These are phyloP conservation scores for Lates japonicus DNA, from an alignment of 2,797 vertebrate species.

Conservation along the genomic window DNA sequence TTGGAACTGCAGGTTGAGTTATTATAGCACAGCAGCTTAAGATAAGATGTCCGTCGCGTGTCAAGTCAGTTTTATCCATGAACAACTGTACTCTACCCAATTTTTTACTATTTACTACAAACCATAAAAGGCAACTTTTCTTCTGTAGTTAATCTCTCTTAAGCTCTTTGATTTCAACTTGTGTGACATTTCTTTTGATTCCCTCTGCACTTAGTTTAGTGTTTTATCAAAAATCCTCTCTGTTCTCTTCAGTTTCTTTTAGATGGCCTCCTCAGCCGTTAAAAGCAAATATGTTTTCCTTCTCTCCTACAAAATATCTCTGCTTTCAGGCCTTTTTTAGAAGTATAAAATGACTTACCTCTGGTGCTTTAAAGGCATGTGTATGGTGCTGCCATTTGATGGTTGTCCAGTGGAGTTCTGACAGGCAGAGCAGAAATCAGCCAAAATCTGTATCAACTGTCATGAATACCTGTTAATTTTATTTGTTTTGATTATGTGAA, in stretches of 20 bases:
- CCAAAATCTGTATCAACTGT: not conserved
- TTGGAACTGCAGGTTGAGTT: slow-evolving; percentile 11
- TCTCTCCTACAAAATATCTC: slow-evolving; percentile 15
- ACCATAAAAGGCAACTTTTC: slow-evolving; percentile 1
- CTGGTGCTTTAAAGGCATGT: slow-evolving; percentile 16
- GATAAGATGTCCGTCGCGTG: not conserved
- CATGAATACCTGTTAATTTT: not conserved
- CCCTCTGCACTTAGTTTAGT: not conserved
- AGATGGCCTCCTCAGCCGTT: slow-evolving; percentile 12
- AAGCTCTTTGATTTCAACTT: slow-evolving; percentile 28
- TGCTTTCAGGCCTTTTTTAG: slow-evolving; percentile 27
- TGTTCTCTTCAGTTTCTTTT: slow-evolving; percentile 15
- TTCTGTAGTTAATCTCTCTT: not conserved
- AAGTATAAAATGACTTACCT: slow-evolving; percentile 16
- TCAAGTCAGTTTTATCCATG: slow-evolving; percentile 6
- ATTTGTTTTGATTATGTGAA: slow-evolving; percentile 5
- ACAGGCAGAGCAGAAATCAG: not conserved
- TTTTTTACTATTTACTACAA: slow-evolving; percentile 9
- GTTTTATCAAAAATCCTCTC: slow-evolving; percentile 6
- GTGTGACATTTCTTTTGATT: slow-evolving; percentile 34
- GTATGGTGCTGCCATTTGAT: slow-evolving; percentile 8
- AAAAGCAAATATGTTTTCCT: slow-evolving; percentile 21
- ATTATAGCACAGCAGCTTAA: not conserved
- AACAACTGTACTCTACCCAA: not conserved
- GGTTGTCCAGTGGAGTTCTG: not conserved